Conservation (phyloP, 1,140 invertebrate species). For the Brachystomella parvula region DNA sequence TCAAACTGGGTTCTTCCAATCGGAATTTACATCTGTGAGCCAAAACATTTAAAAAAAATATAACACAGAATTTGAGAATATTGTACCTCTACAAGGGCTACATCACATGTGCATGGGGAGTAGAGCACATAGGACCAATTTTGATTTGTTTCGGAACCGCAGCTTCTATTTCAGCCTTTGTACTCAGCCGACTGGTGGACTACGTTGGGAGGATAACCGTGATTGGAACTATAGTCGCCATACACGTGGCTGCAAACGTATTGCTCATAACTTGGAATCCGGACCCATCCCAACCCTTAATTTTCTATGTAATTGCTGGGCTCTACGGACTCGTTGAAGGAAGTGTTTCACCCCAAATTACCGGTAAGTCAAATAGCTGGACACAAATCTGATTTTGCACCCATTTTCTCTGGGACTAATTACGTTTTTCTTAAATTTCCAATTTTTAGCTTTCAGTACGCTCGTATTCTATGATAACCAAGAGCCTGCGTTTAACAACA, state of each 20-base stretch:
- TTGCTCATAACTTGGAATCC: background rate
- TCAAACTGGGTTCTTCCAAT: constrained; percentile 2
- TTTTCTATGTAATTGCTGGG: background rate
- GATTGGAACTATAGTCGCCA: background rate
- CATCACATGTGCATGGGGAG: background rate
- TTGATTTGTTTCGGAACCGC: background rate
- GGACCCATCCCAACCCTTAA: background rate
- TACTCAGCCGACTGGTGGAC: background rate
- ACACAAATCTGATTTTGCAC: background rate
- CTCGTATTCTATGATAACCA: background rate
- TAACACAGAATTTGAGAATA: background rate
- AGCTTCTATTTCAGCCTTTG: background rate
- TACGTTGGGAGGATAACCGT: background rate
- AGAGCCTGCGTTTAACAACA: constrained; percentile 4
- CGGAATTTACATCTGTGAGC: background rate
- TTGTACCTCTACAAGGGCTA: background rate
- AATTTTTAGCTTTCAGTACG: background rate
- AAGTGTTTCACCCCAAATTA: background rate
- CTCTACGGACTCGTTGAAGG: background rate
- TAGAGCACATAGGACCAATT: background rate
- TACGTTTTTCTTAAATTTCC: background rate
- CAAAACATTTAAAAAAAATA: background rate
- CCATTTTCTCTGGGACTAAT: too few relatives aligned
- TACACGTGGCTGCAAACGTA: background rate
- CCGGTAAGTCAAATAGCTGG: background rate